Base-by-base conservation (phyloP, 2,888 invertebrate genomes). In the Carterocephalus palaemon region DNA sequence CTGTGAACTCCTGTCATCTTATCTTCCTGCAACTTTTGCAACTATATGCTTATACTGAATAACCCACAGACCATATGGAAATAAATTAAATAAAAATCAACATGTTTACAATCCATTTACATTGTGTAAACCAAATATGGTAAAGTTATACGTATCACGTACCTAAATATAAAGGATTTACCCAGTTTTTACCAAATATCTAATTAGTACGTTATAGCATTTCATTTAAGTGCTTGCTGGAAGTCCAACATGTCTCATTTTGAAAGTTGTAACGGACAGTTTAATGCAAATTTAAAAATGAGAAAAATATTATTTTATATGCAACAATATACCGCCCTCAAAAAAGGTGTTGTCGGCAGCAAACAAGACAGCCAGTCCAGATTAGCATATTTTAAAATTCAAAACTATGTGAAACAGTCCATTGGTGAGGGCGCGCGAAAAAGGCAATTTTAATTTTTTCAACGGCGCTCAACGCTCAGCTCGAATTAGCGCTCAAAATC, bases 301-400 rank as follows among this genome's bases (percentile, higher is more conserved):
- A 29, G 23, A 23, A 37, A 36, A 36, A 36, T 43, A 37, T 31
- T 37, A 37, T 43, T 43, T 43, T 17, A 43, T 8, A 34, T 43
- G 36, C 29, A 28, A 37, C 36, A 43, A 23, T 13, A 37, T 23
- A 23, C 28, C 20, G 29, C 29, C 23, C 29, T 28, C 36, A 24
- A 31, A 43, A 43, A 36, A 36, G 43, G 37, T 23, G 29, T 22
- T 43, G 43, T 43, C 36, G 43, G 33, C 49, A 61, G 68, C 66
- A 70, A 64, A 60, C 59, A 62, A 60, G 59, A 61, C 53, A 26
- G 38, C 24, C 13, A 32, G 45, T 61, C 61, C 53, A 64, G 71
- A 75, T 75, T 78, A 75, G 63, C 74, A 75, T 71, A 73, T 72
- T 73, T 78, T 72, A 64, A 73, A 82, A 76, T 78, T 78, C 70